Conservation (phyloP, 2,797 vertebrate genomes). For the Cygnus olor region DNA sequence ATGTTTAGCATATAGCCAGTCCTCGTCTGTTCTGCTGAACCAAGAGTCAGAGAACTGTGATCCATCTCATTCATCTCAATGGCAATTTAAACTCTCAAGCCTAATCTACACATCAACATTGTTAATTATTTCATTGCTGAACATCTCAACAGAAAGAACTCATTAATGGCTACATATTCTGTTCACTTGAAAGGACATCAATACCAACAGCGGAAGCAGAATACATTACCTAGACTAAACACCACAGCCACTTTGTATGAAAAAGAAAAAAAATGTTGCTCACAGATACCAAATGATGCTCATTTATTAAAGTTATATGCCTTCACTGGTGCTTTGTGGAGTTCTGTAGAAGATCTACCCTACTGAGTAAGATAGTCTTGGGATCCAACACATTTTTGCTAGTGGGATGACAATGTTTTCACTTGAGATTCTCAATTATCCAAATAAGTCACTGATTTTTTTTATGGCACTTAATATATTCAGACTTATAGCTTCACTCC, state of each 20-base stretch:
- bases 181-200: conserved; percentile 35
- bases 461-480: not conserved
- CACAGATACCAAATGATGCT: not conserved
- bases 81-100: conserved; percentile 8
- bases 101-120: conserved; percentile 32
- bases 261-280: conserved; percentile 16
- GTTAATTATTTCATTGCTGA: conserved; percentile 45
- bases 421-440: not conserved
- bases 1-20: not conserved
- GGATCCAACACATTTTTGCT: not conserved
- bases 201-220: conserved; percentile 13
- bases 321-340: not conserved
- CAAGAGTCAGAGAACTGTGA: not conserved
- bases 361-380: not conserved
- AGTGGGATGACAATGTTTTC: not conserved
- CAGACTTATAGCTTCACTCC: not conserved
- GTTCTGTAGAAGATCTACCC: not conserved
- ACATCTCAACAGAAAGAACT: conserved; percentile 26
- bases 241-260: not conserved
- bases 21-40: not conserved
- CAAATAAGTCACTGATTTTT: not conserved
- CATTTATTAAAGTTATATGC: not conserved
- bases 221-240: conserved; percentile 13
- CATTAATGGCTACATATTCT: conserved; percentile 14
- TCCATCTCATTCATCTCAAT: not conserved